phyloP scores from a whole-genome alignment of 2,113 vertebrate species.

The Aegypius monachus region DNA sequence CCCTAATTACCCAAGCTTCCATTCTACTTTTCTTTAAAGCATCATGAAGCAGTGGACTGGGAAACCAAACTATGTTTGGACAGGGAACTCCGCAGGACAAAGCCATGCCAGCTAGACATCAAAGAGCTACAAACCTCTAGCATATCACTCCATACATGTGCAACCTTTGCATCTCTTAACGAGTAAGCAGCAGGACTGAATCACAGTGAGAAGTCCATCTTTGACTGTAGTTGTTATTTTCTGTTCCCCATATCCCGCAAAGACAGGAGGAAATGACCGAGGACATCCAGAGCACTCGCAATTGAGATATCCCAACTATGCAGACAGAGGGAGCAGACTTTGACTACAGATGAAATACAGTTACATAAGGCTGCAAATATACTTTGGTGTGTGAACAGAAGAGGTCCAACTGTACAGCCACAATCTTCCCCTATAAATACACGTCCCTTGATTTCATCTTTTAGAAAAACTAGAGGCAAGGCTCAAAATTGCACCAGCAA shows the following conservation, averaged over 20 bases:
- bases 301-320: background rate
- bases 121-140: background rate
- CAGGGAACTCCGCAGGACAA: background rate
- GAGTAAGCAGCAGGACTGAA: background rate
- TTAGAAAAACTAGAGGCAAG: background rate
- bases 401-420: background rate
- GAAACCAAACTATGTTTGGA: background rate
- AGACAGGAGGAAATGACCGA: background rate
- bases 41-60: background rate
- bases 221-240: background rate
- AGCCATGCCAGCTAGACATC: background rate
- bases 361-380: background rate
- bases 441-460: background rate
- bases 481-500: background rate
- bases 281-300: background rate
- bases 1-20: background rate
- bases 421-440: background rate
- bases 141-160: background rate
- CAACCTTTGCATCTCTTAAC: background rate
- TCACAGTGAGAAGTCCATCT: background rate
- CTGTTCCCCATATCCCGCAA: background rate
- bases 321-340: background rate
- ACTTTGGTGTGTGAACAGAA: background rate
- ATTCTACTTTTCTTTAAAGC: background rate
- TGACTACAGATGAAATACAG: background rate